Base-by-base conservation (phyloP, 2,797 vertebrate genomes). In the Spinibarbus caldwelli region DNA sequence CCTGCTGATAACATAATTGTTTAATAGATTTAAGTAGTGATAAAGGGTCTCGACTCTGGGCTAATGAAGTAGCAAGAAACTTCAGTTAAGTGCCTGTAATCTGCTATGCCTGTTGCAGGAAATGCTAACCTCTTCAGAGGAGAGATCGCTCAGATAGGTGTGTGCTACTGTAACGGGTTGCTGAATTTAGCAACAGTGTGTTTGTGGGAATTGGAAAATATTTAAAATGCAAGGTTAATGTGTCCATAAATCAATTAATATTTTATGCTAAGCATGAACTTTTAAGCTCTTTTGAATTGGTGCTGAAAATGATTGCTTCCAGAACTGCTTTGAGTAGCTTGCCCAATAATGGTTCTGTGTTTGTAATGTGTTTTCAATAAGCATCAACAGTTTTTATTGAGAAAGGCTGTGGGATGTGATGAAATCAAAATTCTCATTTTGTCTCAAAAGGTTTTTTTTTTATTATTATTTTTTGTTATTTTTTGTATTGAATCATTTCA, bases 1-100 rank as follows among this genome's bases (percentile, higher is more conserved):
- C 82, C 84, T 86, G 78, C 89, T 88, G 89, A 88, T 91, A 85
- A 88, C 59, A 54, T 89, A 91, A 90, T 90, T 89, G 70, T 83
- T 88, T 86, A 89, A 92, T 89, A 86, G 86, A 88, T 90, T 90
- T 81, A 85, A 87, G 54, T 84, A 64, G 84, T 64, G n/a, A n/a
- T n/a, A n/a, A n/a, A n/a, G n/a, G n/a, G n/a, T n/a, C n/a, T n/a
- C n/a, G n/a, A n/a, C n/a, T n/a, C n/a, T n/a, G n/a, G 84, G 76
- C 80, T 89, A 89, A 89, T 88, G 72, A 90, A 88, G 84, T 80
- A 89, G 84, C 79, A 77, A 82, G 76, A 73, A 86, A 80, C 82
- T 86, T 67, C 70, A 83, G 82, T 77, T 87, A 85, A 89, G 88
- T 83, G 78, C 67, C 77, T 88, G 80, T 89, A 84, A 90, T 89